These are phyloP conservation scores for Crossaster papposus DNA, from an alignment of 53 echinoderm and acorn worm species.

Conservation along the genomic window DNA sequence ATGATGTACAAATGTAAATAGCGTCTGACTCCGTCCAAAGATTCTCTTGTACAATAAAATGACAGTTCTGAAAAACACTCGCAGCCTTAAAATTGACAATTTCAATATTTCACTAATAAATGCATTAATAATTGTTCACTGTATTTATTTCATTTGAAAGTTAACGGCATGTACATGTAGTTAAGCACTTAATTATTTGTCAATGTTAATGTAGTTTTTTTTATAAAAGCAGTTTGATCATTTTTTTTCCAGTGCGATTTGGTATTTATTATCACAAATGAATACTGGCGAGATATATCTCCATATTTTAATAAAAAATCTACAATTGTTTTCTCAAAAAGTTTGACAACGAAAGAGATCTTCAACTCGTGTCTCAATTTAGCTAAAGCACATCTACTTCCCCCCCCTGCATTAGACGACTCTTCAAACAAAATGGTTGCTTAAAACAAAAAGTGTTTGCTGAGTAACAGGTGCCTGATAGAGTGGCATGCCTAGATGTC, in stretches of 20 bases:
- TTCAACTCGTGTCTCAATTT: neutral
- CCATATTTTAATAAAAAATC: neutral
- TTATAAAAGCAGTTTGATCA: no score
- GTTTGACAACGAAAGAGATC: neutral
- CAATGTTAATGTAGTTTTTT: no score
- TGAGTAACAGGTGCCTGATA: conserved; percentile 32
- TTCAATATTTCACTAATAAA: neutral
- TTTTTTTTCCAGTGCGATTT: no score
- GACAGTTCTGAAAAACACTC: neutral
- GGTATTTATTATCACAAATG: no score
- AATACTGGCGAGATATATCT: neutral
- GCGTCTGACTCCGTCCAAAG: conserved; percentile 24
- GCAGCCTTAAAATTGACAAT: neutral
- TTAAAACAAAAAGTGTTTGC: conserved; percentile 45
- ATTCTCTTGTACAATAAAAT: conserved; percentile 2
- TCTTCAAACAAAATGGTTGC: conserved; percentile 31
- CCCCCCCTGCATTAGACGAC: neutral
- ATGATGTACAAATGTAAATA: neutral
- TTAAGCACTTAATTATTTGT: neutral
- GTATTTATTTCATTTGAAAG: neutral
- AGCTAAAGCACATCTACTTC: neutral
- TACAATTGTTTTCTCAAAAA: no score
- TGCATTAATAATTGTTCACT: neutral
- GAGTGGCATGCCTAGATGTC: neutral
- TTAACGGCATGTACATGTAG: neutral